Base-by-base conservation (phyloP, 2,113 vertebrate species). In the Triplophysa rosa region DNA sequence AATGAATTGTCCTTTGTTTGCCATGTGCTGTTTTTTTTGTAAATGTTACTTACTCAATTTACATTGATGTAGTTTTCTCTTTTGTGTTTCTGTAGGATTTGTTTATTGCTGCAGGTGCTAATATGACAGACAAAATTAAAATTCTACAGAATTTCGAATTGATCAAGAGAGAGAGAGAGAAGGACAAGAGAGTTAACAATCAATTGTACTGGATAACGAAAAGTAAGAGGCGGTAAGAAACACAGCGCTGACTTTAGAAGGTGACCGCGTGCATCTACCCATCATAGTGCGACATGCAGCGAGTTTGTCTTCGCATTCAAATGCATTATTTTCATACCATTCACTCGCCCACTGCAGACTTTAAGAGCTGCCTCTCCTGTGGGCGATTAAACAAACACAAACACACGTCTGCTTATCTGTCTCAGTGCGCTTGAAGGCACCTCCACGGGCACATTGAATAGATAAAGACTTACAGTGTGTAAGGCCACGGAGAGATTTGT, bases 381-480 rank as follows among this genome's bases (percentile, higher is more conserved):
- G 81, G 84, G 81, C 64, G 81, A 83, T 83, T 33, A 81, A 56
- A 73, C 79, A 80, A 64, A 74, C 59, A 76, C 56, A 80, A 45
- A 80, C 78, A 82, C 73, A 73, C 63, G 67, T 69, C 74, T 83
- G 74, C 73, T 80, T 85, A 82, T 83, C 77, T 54, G 58, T 72
- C 72, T 80, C 17, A 58, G 45, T 65, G 40, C 70, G 76, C 23
- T 69, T 77, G 3, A 72, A 76, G 68, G 69, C 65, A 49, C 73
- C 78, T 83, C 78, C 78, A 83, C 52, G 54, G 74, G 54, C 59
- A 75, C 65, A 78, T 58, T 85, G 64, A 85, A 80, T 74, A 78
- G 78, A 77, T 64, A 82, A 64, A 76, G 64, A 56, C 81, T 85
- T 80, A 33, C 66, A 77, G 63, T 82, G 83, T 80, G 77, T 71